phyloP scores from a whole-genome alignment of 2,888 invertebrate species.

The Pterobdella sp. region DNA sequence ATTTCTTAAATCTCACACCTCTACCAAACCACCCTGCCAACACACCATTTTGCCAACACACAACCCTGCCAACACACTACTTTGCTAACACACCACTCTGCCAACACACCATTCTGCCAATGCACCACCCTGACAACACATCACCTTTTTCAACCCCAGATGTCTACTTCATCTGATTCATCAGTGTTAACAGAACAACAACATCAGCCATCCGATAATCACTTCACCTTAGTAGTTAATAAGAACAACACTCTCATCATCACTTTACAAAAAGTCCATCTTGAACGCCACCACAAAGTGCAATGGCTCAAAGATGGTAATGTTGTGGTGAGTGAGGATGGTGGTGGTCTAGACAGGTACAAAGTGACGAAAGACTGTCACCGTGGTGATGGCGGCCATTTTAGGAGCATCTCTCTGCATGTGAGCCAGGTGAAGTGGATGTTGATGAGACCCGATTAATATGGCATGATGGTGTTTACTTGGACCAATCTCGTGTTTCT shows the following conservation, averaged over 20 bases:
- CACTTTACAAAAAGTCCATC: neutral
- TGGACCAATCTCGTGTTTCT: too few relatives aligned
- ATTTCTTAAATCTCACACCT: too few relatives aligned
- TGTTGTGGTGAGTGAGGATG: neutral
- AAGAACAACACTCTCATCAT: neutral
- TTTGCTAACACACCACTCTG: too few relatives aligned
- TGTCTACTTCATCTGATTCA: conserved; percentile 3
- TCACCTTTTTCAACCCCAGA: too few relatives aligned
- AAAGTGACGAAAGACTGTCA: neutral
- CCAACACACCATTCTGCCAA: neutral
- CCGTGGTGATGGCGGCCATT: neutral
- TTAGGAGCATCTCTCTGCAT: neutral
- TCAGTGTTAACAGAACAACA: neutral
- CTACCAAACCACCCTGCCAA: too few relatives aligned
- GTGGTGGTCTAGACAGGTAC: neutral
- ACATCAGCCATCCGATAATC: neutral
- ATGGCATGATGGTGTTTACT: neutral
- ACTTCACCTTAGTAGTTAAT: neutral
- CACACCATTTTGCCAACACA: too few relatives aligned
- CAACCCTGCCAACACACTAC: too few relatives aligned
- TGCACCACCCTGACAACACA: neutral
- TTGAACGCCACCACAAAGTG: neutral
- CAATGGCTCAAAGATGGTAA: neutral
- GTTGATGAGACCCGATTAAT: neutral
- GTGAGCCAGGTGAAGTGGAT: neutral